These are phyloP conservation scores for Oreochromis spilurus DNA, from an alignment of 2,113 vertebrate species.

Conservation along the genomic window DNA sequence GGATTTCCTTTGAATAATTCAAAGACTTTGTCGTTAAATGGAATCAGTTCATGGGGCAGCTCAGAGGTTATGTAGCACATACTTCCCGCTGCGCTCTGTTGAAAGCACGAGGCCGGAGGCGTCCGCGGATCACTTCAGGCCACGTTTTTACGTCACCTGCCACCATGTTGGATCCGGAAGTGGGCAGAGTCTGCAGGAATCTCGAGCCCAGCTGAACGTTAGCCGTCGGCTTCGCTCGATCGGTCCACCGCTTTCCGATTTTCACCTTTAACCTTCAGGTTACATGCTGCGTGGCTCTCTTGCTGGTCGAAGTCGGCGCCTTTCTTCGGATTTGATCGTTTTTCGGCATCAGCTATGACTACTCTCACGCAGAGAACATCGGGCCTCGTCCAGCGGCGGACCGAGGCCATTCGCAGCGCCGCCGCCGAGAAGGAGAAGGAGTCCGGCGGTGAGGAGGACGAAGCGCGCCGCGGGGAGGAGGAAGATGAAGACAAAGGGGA, in stretches of 20 bases:
- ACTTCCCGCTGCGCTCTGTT: not conserved
- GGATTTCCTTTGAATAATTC: not conserved
- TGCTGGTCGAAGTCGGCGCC: slow-evolving; percentile 1
- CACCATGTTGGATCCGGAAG: slow-evolving; percentile 86
- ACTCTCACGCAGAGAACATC: slow-evolving; percentile 88
- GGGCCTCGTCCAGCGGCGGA: slow-evolving; percentile 93
- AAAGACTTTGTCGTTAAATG: not conserved
- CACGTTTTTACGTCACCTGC: slow-evolving; percentile 75
- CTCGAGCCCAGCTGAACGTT: slow-evolving; percentile 21
- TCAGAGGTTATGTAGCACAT: not conserved
- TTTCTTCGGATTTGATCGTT: slow-evolving; percentile 11
- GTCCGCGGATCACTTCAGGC: not conserved
- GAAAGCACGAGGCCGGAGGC: not conserved
- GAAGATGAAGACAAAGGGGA: slow-evolving; percentile 88
- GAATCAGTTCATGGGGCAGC: not conserved
- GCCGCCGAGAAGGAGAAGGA: slow-evolving; percentile 81
- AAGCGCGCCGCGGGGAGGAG: slow-evolving; percentile 82
- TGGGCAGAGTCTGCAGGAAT: slow-evolving; percentile 46
- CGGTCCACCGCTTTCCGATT: not conserved
- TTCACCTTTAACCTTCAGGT: not conserved
- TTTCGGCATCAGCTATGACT: slow-evolving; percentile 74
- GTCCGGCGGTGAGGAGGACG: slow-evolving; percentile 78
- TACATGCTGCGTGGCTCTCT: slow-evolving; percentile 34
- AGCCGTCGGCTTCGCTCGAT: not conserved
- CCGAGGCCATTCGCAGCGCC: slow-evolving; percentile 88